Base-by-base conservation (phyloP, 2,888 invertebrate species). In the Lepidochitona cinerea region DNA sequence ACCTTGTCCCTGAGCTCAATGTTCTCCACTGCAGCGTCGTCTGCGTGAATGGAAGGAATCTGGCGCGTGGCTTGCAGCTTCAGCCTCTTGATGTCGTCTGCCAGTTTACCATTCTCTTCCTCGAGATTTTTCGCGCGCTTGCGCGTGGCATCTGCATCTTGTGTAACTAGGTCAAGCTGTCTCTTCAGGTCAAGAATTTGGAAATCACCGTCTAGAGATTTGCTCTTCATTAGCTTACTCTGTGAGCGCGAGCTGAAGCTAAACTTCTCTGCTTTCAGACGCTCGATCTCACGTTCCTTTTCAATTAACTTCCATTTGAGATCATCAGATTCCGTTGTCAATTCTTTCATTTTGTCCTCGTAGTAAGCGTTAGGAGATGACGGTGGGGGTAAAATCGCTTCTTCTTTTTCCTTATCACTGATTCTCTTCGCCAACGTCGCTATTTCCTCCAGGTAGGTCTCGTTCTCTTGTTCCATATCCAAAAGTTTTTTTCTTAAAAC, bases 401-500 rank as follows among this genome's bases (percentile, higher is more conserved):
- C 66, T 14, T 68, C 76, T 33, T 79, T 73, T 33, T 83, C 81
- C 68, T 84, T 80, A 49, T 85, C 84, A 12, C 78, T 77, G 23
- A 87, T 64, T 36, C 78, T 75, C 54, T 81, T 78, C 69, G 85
- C 81, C 26, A 87, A 64, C n/a, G 75, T 74, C 68, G 81, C 80
- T 68, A 83, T 75, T 74, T 88, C 87, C 37, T 81, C 79, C 14
- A 81, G 77, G 32, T 88, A 70, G 49, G 83, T 93, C 75, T 94
- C 94, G 86, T 94, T 95, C 86, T 96, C 95, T 79, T 93, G 93
- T 91, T 97, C 96, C 79, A 96, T 91, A 83, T 95, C 95, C 89
- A 96, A 95, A 73, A 96, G 94, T 91, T 96, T 97, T 80, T 95
- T 93, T 54, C 95, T 93, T 77, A 97, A 91, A 75, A 96, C 95